phyloP scores from a whole-genome alignment of 2,888 invertebrate genomes.

The Aporophyla lueneburgensis region DNA sequence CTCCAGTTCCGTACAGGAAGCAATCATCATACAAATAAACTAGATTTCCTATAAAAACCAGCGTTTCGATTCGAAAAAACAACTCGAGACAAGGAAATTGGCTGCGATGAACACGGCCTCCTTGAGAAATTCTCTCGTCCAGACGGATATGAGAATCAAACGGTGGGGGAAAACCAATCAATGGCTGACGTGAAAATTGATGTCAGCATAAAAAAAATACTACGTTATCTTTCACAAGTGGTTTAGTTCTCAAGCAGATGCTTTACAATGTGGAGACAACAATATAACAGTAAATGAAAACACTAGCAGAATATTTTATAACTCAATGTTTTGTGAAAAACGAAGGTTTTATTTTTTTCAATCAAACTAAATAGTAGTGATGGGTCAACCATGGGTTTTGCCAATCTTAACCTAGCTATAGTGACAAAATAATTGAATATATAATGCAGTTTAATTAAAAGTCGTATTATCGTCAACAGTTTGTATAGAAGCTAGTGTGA shows the following conservation, averaged over 20 bases:
- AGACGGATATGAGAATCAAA: slow-evolving; percentile 46
- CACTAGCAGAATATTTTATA: not conserved
- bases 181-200: slow-evolving; percentile 16
- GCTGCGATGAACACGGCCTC: slow-evolving; percentile 25
- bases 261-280: not conserved
- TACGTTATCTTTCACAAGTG: slow-evolving; percentile 21
- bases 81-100: slow-evolving; percentile 60
- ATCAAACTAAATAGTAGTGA: too few species aligned
- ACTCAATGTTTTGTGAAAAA: not conserved
- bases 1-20: slow-evolving; percentile 50
- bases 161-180: slow-evolving; percentile 35
- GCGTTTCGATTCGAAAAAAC: slow-evolving; percentile 35
- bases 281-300: not conserved
- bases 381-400: not conserved
- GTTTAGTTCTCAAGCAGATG: slow-evolving; percentile 3
- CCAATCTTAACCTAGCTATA: not conserved
- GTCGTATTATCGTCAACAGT: too few species aligned
- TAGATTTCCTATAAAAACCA: slow-evolving; percentile 43
- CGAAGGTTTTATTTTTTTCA: not conserved
- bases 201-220: slow-evolving; percentile 27
- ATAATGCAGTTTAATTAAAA: not conserved
- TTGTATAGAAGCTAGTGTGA: not conserved
- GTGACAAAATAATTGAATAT: not conserved
- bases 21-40: slow-evolving; percentile 43
- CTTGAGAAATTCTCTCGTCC: slow-evolving; percentile 51